Evolutionary conservation across 2,797 vertebrate species (phyloP).

Genomic region (Urophycis tenuis): DNA sequence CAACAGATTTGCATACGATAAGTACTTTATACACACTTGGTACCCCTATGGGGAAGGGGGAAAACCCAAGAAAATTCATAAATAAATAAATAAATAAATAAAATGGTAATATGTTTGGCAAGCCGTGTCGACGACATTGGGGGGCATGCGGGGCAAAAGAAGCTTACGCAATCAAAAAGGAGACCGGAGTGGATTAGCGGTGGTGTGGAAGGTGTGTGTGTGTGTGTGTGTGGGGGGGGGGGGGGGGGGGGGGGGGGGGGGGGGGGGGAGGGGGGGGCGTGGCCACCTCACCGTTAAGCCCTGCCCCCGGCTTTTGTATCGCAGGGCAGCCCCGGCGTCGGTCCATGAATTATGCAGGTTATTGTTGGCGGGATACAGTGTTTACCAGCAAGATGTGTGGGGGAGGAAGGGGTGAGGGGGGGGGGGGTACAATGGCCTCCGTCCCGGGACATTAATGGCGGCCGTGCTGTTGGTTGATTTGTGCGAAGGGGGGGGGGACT

Average conservation of each 20-base stretch:
- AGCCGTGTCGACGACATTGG: background rate
- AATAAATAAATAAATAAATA: background rate
- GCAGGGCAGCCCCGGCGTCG: background rate
- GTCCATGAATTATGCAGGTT: slow-evolving; percentile 6
- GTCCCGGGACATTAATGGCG: background rate
- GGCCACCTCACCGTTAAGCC: no score
- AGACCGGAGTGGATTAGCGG: background rate
- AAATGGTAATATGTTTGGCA: background rate
- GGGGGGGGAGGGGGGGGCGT: no score
- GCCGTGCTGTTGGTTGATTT: background rate
- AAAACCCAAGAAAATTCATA: no score
- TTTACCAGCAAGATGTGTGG: background rate
- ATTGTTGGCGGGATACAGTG: background rate
- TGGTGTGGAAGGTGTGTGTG: background rate
- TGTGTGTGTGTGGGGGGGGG: no score
- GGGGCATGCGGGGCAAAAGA: no score
- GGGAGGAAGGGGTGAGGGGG: background rate
- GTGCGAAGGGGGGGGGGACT: background rate
- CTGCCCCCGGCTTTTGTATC: background rate
- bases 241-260: no score
- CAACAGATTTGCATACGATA: background rate
- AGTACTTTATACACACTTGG: background rate
- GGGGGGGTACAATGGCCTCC: background rate
- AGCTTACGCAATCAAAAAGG: background rate
- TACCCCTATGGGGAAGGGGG: background rate